Evolutionary conservation across 2,113 vertebrate species (phyloP).

Genomic region (Alces alces): DNA sequence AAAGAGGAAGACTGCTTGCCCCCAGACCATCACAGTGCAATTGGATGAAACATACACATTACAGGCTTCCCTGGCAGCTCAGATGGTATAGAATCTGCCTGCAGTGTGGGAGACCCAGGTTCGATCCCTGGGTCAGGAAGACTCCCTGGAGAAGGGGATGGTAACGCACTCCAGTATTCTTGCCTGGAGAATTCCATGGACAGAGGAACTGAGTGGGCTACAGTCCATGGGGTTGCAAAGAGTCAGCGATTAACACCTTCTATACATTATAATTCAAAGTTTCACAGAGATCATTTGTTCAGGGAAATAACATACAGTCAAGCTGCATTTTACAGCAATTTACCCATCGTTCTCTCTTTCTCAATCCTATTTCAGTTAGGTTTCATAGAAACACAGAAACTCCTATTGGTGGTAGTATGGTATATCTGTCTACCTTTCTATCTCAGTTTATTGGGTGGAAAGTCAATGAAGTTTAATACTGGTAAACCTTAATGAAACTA

Average conservation of each 20-base stretch:
- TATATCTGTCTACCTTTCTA: background rate
- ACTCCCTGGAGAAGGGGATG: background rate
- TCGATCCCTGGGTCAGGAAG: background rate
- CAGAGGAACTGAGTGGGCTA: background rate
- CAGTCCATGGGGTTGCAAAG: background rate
- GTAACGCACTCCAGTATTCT: background rate
- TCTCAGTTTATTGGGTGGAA: background rate
- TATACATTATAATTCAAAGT: background rate
- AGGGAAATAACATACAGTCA: accelerated
- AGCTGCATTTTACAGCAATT: background rate
- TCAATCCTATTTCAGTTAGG: background rate
- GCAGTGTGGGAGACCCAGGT: background rate
- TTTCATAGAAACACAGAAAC: background rate
- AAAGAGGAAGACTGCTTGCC: background rate
- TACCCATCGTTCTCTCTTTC: background rate
- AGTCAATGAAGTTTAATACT: background rate
- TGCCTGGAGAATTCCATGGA: background rate
- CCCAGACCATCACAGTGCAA: background rate
- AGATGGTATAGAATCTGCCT: background rate
- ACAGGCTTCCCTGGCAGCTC: background rate
- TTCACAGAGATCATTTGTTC: background rate
- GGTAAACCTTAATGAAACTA: background rate
- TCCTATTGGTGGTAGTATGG: accelerated
- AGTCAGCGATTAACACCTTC: background rate
- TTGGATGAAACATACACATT: background rate